phyloP scores from a whole-genome alignment of 2,888 invertebrate genomes.

The Pogonocherus hispidulus region DNA sequence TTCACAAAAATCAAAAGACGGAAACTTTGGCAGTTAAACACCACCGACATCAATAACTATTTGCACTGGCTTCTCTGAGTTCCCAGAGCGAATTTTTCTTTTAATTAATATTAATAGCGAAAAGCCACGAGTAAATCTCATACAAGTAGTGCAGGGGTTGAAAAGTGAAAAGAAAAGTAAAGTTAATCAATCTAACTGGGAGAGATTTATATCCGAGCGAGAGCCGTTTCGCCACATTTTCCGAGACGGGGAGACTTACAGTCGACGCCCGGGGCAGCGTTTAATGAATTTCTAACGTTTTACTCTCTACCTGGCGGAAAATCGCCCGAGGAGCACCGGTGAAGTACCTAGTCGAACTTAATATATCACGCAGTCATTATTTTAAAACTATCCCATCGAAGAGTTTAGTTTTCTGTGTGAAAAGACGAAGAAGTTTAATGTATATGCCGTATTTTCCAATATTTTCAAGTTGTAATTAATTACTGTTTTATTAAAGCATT shows the following conservation, averaged over 20 bases:
- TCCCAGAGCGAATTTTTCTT: neutral
- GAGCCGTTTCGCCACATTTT: conserved; percentile 12
- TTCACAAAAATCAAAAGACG: too few species aligned
- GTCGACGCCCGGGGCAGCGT: conserved; percentile 5
- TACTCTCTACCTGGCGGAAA: neutral
- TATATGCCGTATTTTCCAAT: too few species aligned
- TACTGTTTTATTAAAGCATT: too few species aligned
- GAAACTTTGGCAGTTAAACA: neutral
- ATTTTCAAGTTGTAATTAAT: too few species aligned
- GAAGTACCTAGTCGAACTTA: neutral
- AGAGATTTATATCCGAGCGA: conserved; percentile 39
- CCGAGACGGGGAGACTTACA: conserved; percentile 5
- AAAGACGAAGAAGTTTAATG: too few species aligned
- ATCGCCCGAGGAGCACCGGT: neutral
- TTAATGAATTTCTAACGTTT: conserved; percentile 16
- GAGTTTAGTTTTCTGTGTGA: neutral
- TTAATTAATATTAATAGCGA: conserved; percentile 32
- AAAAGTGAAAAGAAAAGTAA: conserved; percentile 34
- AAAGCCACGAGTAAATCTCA: conserved; percentile 19
- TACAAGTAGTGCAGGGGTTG: conserved; percentile 21
- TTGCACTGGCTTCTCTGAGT: neutral
- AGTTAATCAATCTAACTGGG: conserved; percentile 30
- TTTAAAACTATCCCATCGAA: neutral
- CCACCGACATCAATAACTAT: conserved; percentile 2
- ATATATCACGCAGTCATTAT: neutral